Base-by-base conservation (phyloP, 2,797 vertebrate species). In the Anguilla pacifica region DNA sequence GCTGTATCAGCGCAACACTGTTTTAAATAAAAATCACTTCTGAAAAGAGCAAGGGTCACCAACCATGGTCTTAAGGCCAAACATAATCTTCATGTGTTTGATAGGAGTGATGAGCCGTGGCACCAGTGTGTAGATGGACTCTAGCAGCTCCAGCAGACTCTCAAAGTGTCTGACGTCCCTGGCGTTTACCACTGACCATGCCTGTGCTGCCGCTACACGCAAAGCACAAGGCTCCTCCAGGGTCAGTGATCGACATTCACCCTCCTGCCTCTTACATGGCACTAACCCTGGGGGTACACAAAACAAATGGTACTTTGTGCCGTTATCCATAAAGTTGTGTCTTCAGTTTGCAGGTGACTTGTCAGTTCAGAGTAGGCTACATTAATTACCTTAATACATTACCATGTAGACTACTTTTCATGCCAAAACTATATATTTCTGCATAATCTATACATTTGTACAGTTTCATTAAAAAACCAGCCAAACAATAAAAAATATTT, bases 61-160 rank as follows among this genome's bases (percentile, higher is more conserved):
- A 74, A 96, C 96, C 95, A 96, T 88, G 10, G 96, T 96, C 91
- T 96, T 96, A 3, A 96, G 92, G 61, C 96, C 96, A 88, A 96
- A 96, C 87, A 94, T 53, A 88, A 96, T 93, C 92, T 96, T 96
- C 96, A 96, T 96, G 92, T 96, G 96, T 92, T 95, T 96, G 85
- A 96, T 95, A 83, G 94, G 88, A 3, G 92, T 5, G 6, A 96
- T 95, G 43, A 96, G 92, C 31, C 51, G 53, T 79, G 95, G 96
- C 0, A 94, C 85, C 31, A 96, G 93, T 13, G 35, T 87, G 90
- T 93, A 83, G 0, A 88, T 93, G 25, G 86, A 83, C 6, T 96
- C 93, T 87, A 96, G 74, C 61, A 96, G 94, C 39, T 49, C 31
- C 81, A 93, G 57, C 22, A 77, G 94, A 83, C 85, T 91, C 83